A percentile compares a stretch with the other conserved stretches of the same genome.
Conservation (phyloP, 23 tunicate genomes). For the Halocynthia aurantium region DNA sequence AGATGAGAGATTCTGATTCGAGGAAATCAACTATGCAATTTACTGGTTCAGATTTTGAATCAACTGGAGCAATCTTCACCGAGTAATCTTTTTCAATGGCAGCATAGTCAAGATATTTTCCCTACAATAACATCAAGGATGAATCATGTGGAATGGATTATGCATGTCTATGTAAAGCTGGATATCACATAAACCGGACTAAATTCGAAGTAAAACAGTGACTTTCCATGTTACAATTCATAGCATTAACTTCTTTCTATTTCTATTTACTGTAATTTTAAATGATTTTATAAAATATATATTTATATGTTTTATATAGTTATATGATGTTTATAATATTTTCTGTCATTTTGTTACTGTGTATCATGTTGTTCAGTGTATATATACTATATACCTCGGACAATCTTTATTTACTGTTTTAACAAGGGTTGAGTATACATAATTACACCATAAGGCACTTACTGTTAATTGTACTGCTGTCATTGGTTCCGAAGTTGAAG, state of each 20-base stretch:
- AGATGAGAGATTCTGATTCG: constrained; percentile 7
- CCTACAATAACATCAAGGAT: background rate
- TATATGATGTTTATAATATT: too few species aligned
- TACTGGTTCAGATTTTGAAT: background rate
- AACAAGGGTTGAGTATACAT: background rate
- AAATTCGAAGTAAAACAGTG: background rate
- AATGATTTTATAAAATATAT: too few species aligned
- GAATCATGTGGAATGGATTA: background rate
- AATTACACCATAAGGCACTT: background rate
- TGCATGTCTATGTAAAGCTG: background rate
- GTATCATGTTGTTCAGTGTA: too few species aligned
- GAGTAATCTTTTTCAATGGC: constrained; percentile 16
- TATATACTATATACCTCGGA: too few species aligned
- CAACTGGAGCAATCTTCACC: background rate
- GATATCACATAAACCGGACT: background rate
- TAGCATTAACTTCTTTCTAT: background rate
- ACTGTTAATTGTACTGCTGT: constrained; percentile 8
- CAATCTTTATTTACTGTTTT: too few species aligned
- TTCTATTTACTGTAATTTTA: too few species aligned
- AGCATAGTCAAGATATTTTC: constrained; percentile 11
- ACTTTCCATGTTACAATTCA: background rate
- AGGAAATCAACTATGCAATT: constrained; percentile 4
- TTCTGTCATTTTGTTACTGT: too few species aligned
- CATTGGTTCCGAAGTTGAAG: background rate
- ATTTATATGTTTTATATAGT: too few species aligned